Base-by-base conservation (phyloP, 2,888 invertebrate genomes). In the Ceratothoa steindachneri region DNA sequence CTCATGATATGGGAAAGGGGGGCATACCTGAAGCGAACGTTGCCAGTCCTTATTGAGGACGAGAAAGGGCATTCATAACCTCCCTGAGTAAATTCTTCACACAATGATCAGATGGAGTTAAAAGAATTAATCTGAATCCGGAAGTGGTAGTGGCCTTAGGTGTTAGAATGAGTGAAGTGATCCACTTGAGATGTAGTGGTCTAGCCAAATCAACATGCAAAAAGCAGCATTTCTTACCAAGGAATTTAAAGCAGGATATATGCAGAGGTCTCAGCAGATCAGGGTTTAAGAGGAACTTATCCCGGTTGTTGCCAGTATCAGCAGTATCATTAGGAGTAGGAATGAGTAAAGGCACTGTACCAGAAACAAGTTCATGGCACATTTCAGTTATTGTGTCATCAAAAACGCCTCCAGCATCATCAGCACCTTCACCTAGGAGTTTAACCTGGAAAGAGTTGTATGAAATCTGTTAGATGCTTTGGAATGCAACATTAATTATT, bases 361-460 rank as follows among this genome's bases (percentile, higher is more conserved):
- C 88, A 30, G 86, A 86, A 51, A 88, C 87, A 30, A 89, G 85
- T 83, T 89, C 89, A 82, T 87, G 86, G 81, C 89, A 89, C 88
- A 89, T 89, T 83, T 89, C 89, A 0, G 89, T 89, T 60, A 89
- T 89, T 1, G 89, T 89, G 81, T 89, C 89, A 83, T 89, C 89
- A 83, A 89, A 89, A 27, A 89, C 89, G 2, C 89, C 89, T 0
- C 89, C 89, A 1, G 89, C 89, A 83, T 89, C 89, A 82, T 89
- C 89, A 0, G 89, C 89, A 0, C 89, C 89, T 83, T 89, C 89
- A 0, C 89, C 89, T 5, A 89, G 86, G 30, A 89, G 83, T 82
- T 89, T 89, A n/a, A 87, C 87, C 84, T 84, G 77, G 1, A 68
- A 55, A 52, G 28, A 22, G 29, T n/a, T n/a, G n/a, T n/a, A 71